phyloP scores from a whole-genome alignment of 2,113 vertebrate species.

The Lates calcarifer region DNA sequence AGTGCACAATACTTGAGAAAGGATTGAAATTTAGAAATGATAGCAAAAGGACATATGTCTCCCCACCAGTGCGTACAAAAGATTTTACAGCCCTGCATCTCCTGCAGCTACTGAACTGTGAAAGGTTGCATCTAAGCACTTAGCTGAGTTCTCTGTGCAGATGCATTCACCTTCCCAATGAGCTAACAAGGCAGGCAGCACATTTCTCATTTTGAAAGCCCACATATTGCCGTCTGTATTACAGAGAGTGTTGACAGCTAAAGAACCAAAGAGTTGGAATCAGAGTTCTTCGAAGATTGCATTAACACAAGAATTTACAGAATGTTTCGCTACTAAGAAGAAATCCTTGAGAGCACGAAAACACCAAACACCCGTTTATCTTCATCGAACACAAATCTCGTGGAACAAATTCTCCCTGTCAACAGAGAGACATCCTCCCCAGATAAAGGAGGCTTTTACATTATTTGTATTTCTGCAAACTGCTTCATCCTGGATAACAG shows the following conservation, averaged over 20 bases:
- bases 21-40: neutral
- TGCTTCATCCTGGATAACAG: slow-evolving; percentile 18
- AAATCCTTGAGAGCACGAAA: neutral
- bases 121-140: slow-evolving; percentile 40
- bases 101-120: slow-evolving; percentile 50
- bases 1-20: neutral
- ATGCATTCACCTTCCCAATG: slow-evolving; percentile 34
- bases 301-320: neutral
- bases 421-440: slow-evolving; percentile 20
- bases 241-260: neutral
- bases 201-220: slow-evolving; percentile 32
- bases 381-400: slow-evolving; percentile 4
- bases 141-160: slow-evolving; percentile 21
- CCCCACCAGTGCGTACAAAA: slow-evolving; percentile 8
- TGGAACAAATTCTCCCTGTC: slow-evolving; percentile 34
- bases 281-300: neutral
- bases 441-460: slow-evolving; percentile 28
- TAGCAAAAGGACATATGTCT: neutral
- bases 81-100: slow-evolving; percentile 41
- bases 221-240: neutral
- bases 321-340: neutral
- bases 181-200: slow-evolving; percentile 36
- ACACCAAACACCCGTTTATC: neutral
- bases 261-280: neutral
- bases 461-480: slow-evolving; percentile 37